phyloP scores from a whole-genome alignment of 1,140 invertebrate genomes.

The Zaprionus nigranus region DNA sequence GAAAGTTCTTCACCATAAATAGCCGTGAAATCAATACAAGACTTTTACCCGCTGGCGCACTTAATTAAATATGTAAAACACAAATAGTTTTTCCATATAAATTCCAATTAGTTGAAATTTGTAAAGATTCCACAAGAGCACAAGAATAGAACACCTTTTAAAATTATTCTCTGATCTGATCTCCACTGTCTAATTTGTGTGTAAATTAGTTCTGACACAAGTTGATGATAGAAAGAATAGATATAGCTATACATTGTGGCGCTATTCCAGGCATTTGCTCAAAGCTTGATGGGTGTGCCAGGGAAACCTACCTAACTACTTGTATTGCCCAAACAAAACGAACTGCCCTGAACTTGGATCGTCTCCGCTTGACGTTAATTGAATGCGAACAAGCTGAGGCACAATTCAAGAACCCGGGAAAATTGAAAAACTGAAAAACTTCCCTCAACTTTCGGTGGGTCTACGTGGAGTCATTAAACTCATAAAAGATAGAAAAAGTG shows the following conservation, averaged over 20 bases:
- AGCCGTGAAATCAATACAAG: constrained; percentile 24
- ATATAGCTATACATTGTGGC: constrained; percentile 34
- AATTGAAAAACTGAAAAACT: constrained; percentile 12
- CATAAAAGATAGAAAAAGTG: constrained; percentile 69
- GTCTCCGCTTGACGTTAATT: constrained; percentile 66
- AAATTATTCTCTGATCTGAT: constrained; percentile 31
- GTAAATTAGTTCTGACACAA: constrained; percentile 73
- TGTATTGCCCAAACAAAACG: constrained; percentile 21
- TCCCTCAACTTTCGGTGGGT: constrained; percentile 28
- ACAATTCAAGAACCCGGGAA: constrained; percentile 11
- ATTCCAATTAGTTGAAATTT: constrained; percentile 72
- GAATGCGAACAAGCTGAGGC: constrained; percentile 70
- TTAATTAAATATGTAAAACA: constrained; percentile 47
- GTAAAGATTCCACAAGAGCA: constrained; percentile 26
- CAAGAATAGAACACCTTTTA: constrained; percentile 26
- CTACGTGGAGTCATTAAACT: constrained; percentile 69
- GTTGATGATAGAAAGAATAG: constrained; percentile 73
- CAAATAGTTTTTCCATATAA: constrained; percentile 47
- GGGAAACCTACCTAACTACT: constrained; percentile 50
- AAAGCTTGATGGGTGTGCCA: constrained; percentile 41
- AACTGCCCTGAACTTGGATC: constrained; percentile 20
- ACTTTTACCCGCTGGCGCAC: constrained; percentile 43
- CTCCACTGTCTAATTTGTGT: constrained; percentile 52
- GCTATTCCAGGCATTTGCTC: constrained; percentile 17
- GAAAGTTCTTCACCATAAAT: constrained; percentile 1